Conservation (phyloP, 2,888 invertebrate genomes). For the Drosophila diplacantha region DNA sequence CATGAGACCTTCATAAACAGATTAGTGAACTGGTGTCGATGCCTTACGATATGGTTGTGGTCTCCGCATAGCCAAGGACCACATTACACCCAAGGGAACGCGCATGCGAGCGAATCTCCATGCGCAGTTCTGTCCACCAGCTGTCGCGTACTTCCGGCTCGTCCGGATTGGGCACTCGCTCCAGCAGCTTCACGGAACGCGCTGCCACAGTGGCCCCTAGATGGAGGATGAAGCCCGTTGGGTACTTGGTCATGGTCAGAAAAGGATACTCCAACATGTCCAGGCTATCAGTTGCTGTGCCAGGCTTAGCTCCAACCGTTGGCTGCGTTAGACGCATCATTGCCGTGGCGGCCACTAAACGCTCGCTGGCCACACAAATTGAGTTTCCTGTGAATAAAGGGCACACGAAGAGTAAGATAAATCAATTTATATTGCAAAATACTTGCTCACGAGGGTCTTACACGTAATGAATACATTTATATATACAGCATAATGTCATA, state of each 20-base stretch:
- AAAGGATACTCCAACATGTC: constrained; percentile 98
- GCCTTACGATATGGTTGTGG: constrained; percentile 91
- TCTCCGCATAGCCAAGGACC: constrained; percentile 95
- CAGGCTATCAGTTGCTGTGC: constrained; percentile 85
- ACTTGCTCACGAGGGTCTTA: constrained; percentile 7
- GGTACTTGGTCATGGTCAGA: constrained; percentile 93
- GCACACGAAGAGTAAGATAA: neutral
- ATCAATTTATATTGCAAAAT: no score
- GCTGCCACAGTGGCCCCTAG: constrained; percentile 92
- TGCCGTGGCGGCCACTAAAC: constrained; percentile 80
- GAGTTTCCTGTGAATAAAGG: constrained; percentile 83
- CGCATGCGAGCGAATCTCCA: constrained; percentile 96
- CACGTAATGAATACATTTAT: constrained; percentile 30
- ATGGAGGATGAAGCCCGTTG: constrained; percentile 91
- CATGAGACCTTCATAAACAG: neutral
- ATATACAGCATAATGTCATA: constrained; percentile 25
- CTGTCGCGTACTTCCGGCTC: constrained; percentile 94
- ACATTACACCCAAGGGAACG: constrained; percentile 95
- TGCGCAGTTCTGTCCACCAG: constrained; percentile 98
- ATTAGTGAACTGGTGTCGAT: no score
- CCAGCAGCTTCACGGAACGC: constrained; percentile 89
- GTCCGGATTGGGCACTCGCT: constrained; percentile 88
- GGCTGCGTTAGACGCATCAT: constrained; percentile 81
- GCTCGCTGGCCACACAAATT: constrained; percentile 82
- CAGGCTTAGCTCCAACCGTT: constrained; percentile 80